Percentiles rank a stretch among this genome's conserved stretches.
phyloP scores from a whole-genome alignment of 2,113 vertebrate genomes.

The Xiphophorus hellerii region DNA sequence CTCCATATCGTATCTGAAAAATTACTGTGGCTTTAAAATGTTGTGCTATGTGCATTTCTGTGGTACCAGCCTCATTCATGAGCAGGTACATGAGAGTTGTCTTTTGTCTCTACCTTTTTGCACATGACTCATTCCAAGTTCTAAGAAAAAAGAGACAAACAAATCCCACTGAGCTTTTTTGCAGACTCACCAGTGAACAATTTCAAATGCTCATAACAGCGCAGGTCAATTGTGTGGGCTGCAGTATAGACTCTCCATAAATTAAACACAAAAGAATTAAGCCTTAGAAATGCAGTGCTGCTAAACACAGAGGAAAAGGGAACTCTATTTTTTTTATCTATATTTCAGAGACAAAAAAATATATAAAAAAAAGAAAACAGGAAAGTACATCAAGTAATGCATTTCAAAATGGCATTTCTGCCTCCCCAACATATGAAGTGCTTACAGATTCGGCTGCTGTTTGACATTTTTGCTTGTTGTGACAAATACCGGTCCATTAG shows the following conservation, averaged over 20 bases:
- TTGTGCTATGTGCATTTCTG: neutral
- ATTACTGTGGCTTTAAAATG: neutral
- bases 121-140: neutral
- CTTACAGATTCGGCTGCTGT: neutral
- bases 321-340: neutral
- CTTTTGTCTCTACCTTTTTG: neutral
- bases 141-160: neutral
- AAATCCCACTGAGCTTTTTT: neutral
- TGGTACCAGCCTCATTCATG: neutral
- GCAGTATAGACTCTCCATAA: neutral
- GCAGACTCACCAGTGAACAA: slow-evolving; percentile 1
- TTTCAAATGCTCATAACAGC: neutral
- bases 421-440: neutral
- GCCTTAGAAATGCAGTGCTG: neutral
- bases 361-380: neutral
- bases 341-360: neutral
- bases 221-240: neutral
- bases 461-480: slow-evolving; percentile 20
- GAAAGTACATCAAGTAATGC: neutral
- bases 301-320: neutral
- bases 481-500: slow-evolving; percentile 2
- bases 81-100: neutral
- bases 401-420: slow-evolving; percentile 10
- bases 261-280: neutral
- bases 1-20: neutral